Evolutionary conservation across 2,113 vertebrate species (phyloP).

Genomic region (Sebastes schlegelii): DNA sequence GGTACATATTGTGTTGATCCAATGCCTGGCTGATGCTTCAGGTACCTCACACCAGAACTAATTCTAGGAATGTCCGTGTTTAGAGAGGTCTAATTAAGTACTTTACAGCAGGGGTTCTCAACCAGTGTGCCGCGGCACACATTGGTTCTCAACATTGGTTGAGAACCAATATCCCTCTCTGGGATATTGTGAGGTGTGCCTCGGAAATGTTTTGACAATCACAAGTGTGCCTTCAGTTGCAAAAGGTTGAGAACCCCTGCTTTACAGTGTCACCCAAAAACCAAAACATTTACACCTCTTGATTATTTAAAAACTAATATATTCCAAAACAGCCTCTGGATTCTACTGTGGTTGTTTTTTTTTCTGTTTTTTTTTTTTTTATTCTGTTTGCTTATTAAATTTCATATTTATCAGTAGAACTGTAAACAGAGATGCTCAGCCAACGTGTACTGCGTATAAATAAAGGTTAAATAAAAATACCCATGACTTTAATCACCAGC

Average conservation of each 20-base stretch:
- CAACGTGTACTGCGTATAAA: not conserved
- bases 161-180: too few relatives aligned
- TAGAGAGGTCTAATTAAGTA: not conserved
- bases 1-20: not conserved
- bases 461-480: slow-evolving; percentile 12
- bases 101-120: not conserved
- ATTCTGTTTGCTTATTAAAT: not conserved
- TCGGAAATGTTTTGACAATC: too few relatives aligned
- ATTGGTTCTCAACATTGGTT: too few relatives aligned
- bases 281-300: not conserved
- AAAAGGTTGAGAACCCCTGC: too few relatives aligned
- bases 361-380: not conserved
- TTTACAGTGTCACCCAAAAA: not conserved
- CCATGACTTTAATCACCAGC: not conserved
- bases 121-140: too few relatives aligned
- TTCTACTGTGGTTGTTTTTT: not conserved
- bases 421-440: not conserved
- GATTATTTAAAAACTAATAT: not conserved
- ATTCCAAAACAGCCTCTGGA: not conserved
- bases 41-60: not conserved
- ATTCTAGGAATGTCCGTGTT: not conserved
- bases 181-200: too few relatives aligned
- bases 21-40: not conserved
- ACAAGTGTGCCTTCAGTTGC: too few relatives aligned
- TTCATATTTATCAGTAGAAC: not conserved